Percentiles rank a stretch among this genome's conserved stretches.
Evolutionary conservation across 2,113 vertebrate genomes (phyloP).

Genomic region (Platichthys flesus): DNA sequence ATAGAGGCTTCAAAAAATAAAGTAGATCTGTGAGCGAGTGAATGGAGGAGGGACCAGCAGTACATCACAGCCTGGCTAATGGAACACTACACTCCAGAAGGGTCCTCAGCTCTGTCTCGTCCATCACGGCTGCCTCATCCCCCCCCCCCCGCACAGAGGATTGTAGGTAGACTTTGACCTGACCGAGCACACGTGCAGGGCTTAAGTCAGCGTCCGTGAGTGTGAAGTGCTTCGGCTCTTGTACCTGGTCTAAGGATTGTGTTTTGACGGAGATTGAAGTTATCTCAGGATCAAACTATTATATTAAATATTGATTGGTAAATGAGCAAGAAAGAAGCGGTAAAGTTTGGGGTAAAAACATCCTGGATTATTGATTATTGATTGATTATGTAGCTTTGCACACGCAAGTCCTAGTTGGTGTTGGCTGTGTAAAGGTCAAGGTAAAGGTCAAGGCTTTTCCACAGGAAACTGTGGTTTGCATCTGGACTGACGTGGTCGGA

Average conservation of each 20-base stretch:
- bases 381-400: too few relatives aligned
- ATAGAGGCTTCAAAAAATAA: constrained; percentile 1
- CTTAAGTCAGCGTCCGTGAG: constrained; percentile 1
- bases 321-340: neutral
- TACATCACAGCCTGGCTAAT: constrained; percentile 66
- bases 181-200: constrained; percentile 16
- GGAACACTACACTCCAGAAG: constrained; percentile 55
- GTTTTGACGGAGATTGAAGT: neutral
- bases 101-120: constrained; percentile 56
- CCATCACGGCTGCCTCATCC: constrained; percentile 48
- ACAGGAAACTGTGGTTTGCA: too few relatives aligned
- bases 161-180: constrained; percentile 13
- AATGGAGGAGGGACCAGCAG: constrained; percentile 38
- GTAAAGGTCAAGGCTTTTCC: too few relatives aligned
- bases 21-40: constrained; percentile 1
- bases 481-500: too few relatives aligned
- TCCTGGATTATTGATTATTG: neutral
- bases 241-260: neutral
- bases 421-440: too few relatives aligned
- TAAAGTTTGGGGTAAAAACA: neutral
- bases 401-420: too few relatives aligned
- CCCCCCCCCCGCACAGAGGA: constrained; percentile 23
- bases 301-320: neutral
- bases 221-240: neutral
- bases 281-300: too few relatives aligned